Base-by-base conservation (phyloP, 2,888 invertebrate genomes). In the Lasioglossum oenotherae region DNA sequence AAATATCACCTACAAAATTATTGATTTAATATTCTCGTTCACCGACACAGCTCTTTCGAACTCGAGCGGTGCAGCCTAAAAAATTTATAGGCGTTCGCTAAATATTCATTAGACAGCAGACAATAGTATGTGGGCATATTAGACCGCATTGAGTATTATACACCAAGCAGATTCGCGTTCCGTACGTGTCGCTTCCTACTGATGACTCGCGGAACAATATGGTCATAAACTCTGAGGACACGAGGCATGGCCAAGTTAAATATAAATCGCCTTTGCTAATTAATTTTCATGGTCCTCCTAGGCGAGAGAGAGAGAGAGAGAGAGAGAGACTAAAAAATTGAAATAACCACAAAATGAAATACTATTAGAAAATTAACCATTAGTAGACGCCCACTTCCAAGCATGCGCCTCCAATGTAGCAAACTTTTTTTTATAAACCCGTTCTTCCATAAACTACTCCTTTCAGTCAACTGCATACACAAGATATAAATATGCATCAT, bases 121-220 rank as follows among this genome's bases (percentile, higher is more conserved):
- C 69, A 69, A 69, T 69, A 19, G 38, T 38, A 69, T 69, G 69
- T 69, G 69, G 69, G 69, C 69, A 69, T 38, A 23, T 23, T 69
- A 69, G 38, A 38, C 23, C 38, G 69, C 69, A 23, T 69, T 38
- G 23, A 69, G 38, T 23, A 69, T 69, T 69, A 69, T 35, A 69
- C 69, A 19, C 23, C 23, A 4, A 10, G 69, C 23, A 38, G 69
- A 38, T 12, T 12, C 10, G 23, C 38, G 38, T 38, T 23, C 38
- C 38, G 69, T 38, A 4, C 69, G 23, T 35, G 69, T 69, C 8
- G 31, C 31, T 69, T 69, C 69, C 69, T 69, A 38, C 69, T 69
- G 69, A 38, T 12, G 69, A 69, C 69, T 69, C 23, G 69, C 12
- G 23, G 23, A 69, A 38, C 38, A 38, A 38, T 69, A 38, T 69